A percentile compares a stretch with the other conserved stretches of the same genome.
Conservation (phyloP, 30 jellyfish, hydroid and myxozoan species). For the Catostylus mosaicus region DNA sequence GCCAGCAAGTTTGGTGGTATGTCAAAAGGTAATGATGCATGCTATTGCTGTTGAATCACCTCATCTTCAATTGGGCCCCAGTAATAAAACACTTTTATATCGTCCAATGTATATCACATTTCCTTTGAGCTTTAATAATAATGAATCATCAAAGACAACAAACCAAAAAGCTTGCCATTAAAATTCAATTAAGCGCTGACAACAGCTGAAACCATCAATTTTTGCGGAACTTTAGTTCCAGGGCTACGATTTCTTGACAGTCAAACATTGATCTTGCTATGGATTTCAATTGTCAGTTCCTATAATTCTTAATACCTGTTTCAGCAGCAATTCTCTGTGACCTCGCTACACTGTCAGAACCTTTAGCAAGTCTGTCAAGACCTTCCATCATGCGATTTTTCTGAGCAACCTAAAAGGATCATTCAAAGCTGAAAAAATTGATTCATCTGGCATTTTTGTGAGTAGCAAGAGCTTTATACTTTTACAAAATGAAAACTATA, state of each 20-base stretch:
- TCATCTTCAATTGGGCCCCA: too few species aligned
- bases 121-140: too few species aligned
- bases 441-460: too few species aligned
- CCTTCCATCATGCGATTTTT: conserved; percentile 85
- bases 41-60: too few species aligned
- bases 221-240: not conserved
- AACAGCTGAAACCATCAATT: not conserved
- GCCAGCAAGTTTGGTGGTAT: not conserved
- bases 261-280: not conserved
- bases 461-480: too few species aligned
- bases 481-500: too few species aligned
- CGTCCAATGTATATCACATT: too few species aligned
- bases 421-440: not conserved
- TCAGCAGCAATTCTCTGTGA: conserved; percentile 95
- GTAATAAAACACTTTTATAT: too few species aligned
- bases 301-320: conserved; percentile 60
- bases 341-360: conserved; percentile 83
- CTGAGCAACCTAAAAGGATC: conserved; percentile 58
- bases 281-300: not conserved
- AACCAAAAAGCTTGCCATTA: not conserved
- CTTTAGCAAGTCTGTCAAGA: conserved; percentile 80
- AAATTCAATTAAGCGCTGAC: not conserved
- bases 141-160: too few species aligned
- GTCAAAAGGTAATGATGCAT: not conserved
- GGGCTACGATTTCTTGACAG: not conserved